Percentiles rank a stretch among this genome's conserved stretches.
Evolutionary conservation across 2,888 invertebrate species (phyloP).

Genomic region (Tipula helvola): DNA sequence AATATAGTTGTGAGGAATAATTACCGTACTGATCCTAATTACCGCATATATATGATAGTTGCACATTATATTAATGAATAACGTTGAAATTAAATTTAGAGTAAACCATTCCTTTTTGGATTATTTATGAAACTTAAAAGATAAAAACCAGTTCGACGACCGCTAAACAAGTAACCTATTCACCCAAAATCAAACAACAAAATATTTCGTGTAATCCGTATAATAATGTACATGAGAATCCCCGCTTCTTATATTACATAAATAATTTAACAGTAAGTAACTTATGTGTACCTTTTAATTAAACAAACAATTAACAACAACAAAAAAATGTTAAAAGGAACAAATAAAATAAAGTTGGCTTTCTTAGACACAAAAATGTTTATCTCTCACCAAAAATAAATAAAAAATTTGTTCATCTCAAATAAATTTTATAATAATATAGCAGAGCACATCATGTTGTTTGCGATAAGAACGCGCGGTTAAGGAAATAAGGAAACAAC

Average conservation of each 20-base stretch:
- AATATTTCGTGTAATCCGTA: not conserved
- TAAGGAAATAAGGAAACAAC: not conserved
- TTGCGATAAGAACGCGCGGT: not conserved
- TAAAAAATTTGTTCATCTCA: not conserved
- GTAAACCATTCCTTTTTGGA: too few species aligned
- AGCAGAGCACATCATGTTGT: not conserved
- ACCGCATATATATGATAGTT: not conserved
- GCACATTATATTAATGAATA: not conserved
- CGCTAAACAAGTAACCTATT: not conserved
- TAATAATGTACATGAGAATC: not conserved
- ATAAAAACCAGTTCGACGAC: not conserved
- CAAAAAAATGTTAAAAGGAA: not conserved
- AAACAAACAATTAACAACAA: not conserved
- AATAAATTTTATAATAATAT: not conserved
- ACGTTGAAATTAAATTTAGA: not conserved
- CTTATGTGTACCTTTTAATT: not conserved
- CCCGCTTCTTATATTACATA: not conserved
- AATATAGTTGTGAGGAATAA: not conserved
- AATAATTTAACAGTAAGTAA: not conserved
- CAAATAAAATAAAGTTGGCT: not conserved
- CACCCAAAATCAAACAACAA: not conserved
- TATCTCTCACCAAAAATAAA: not conserved
- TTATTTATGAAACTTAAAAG: too few species aligned
- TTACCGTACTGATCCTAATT: not conserved
- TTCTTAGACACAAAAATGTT: not conserved